Conservation (phyloP, 2,113 vertebrate species). For the Rhagologus leucostigma region DNA sequence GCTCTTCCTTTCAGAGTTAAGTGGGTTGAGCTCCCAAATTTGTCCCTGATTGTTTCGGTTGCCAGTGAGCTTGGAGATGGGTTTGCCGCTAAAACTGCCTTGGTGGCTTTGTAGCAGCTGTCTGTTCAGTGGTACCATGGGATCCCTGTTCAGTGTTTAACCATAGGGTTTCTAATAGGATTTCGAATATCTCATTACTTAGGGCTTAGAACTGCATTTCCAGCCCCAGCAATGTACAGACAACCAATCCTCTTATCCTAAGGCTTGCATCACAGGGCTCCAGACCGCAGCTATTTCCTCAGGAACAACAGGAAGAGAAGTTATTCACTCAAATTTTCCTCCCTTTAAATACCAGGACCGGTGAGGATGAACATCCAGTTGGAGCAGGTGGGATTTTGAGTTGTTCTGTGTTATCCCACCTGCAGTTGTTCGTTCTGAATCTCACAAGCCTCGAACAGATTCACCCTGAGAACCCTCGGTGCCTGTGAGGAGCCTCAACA, state of each 20-base stretch:
- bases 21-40: background rate
- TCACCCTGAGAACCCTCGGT: background rate
- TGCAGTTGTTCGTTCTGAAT: background rate
- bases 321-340: background rate
- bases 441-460: accelerated
- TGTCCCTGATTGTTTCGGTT: background rate
- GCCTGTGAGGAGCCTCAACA: background rate
- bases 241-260: background rate
- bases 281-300: background rate
- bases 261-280: background rate
- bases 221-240: background rate
- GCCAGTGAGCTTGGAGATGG: background rate
- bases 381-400: background rate
- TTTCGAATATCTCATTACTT: background rate
- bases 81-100: background rate
- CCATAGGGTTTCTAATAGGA: background rate
- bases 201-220: background rate
- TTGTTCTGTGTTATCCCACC: background rate
- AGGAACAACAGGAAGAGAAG: background rate
- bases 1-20: background rate
- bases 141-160: background rate
- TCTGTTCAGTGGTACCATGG: background rate
- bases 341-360: background rate
- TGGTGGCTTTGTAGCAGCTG: background rate
- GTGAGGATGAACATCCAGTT: accelerated